Conservation (phyloP, 2,888 invertebrate species). For the Harpalus rufipes region DNA sequence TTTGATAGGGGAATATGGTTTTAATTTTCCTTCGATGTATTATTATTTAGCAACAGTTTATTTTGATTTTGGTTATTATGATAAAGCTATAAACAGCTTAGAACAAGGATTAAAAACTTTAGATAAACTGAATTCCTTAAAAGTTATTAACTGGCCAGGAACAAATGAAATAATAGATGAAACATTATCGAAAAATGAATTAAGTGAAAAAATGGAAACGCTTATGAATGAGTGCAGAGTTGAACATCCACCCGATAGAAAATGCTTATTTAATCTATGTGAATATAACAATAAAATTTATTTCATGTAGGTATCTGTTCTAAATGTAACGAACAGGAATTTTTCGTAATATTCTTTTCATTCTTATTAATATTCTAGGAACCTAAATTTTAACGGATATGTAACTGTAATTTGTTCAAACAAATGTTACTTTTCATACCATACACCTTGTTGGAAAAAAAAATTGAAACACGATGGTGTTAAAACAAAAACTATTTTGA, state of each 20-base stretch:
- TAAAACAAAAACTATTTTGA: slow-evolving; percentile 18
- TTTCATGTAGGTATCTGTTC: slow-evolving; percentile 51
- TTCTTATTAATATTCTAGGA: slow-evolving; percentile 31
- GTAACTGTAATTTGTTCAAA: slow-evolving; percentile 44
- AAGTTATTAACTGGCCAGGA: slow-evolving; percentile 40
- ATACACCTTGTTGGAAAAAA: slow-evolving; percentile 51
- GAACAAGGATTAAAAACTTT: slow-evolving; percentile 27
- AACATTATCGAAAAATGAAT: not conserved
- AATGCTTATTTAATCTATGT: slow-evolving; percentile 15
- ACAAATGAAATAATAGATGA: slow-evolving; percentile 21
- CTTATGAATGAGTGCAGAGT: slow-evolving; percentile 13
- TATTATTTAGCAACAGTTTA: slow-evolving; percentile 29
- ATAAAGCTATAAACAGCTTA: slow-evolving; percentile 3
- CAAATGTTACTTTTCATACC: slow-evolving; percentile 53
- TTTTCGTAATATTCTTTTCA: not conserved
- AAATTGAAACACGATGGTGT: slow-evolving; percentile 12
- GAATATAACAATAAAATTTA: slow-evolving; percentile 26
- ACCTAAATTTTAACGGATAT: slow-evolving; percentile 41
- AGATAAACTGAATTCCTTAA: slow-evolving; percentile 3
- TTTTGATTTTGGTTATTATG: slow-evolving; percentile 13
- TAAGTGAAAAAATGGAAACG: slow-evolving; percentile 11
- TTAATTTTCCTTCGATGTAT: slow-evolving; percentile 33
- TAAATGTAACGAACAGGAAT: not conserved
- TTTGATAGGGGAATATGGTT: slow-evolving; percentile 16
- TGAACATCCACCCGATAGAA: slow-evolving; percentile 24